Evolutionary conservation across 2,888 invertebrate species (phyloP), one percentile per base, ranked within the genome.

Genomic region (Auanema freiburgensis): DNA sequence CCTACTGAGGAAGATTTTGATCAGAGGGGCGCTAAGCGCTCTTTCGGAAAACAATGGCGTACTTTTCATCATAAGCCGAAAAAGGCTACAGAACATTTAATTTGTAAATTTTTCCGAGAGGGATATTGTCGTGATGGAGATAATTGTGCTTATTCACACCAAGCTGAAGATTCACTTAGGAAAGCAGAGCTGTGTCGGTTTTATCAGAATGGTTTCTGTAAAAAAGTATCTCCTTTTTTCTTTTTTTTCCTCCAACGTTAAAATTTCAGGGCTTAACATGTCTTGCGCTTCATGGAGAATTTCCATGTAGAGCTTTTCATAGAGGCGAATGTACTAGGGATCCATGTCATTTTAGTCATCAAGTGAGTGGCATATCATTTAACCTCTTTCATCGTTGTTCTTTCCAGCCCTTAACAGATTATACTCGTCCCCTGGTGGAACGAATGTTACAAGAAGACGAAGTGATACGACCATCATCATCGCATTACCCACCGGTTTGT

Each of bases 21-120:
- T 40, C 57, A 54, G 23, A 23, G 40, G 6, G 41, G 12, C 57
- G 60, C 42, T 55, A 53, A 33, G 40, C 14, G 44, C 46, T 8
- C 51, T 50, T 14, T 61, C 43, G 46, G 56, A 12, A 42, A 68
- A 24, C 66, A 64, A 21, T 69, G 69, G 43, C 63, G 66, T 53
- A 33, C 66, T 5, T 59, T 59, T 33, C 63, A 63, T 18, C 53
- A 16, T 42, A 67, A 67, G 43, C 64, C 67, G 2, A 57, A 58
- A 52, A 69, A 66, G 63, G 61, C 67, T n/a, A 69, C 67, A 12
- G 71, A 76, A 25, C 74, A 70, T 50, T 73, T 71, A 52, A 76
- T 83, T 16, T 83, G 83, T 78, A 84, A 84, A 63, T 83, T 84
- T 66, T 83, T 80, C 75, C 78, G 83, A 8, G 83, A 83, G 65